Percentiles rank a stretch among this genome's conserved stretches.
These are phyloP conservation scores for Rambutsinella grinnellia DNA, from an alignment of 2,888 invertebrate species.

Conservation along the genomic window DNA sequence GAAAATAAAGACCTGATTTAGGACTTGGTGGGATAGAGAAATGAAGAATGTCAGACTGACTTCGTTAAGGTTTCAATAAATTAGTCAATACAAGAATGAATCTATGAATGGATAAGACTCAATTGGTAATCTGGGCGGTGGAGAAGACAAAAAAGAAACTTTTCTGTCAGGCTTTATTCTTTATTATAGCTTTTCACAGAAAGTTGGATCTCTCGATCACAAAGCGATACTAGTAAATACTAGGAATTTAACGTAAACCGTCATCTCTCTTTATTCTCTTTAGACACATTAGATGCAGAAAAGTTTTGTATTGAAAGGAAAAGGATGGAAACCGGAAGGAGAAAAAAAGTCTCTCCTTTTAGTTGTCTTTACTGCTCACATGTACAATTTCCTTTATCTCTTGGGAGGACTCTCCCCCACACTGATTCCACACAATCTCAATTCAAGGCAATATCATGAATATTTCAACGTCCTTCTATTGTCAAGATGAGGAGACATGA, in stretches of 20 bases:
- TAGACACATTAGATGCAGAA: not conserved
- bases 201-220: too few relatives aligned
- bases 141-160: not conserved
- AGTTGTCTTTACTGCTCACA: not conserved
- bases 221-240: too few relatives aligned
- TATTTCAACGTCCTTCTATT: constrained; percentile 38
- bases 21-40: constrained; percentile 1
- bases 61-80: constrained; percentile 4
- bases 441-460: constrained; percentile 23
- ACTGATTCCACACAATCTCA: constrained; percentile 12
- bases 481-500: constrained; percentile 26
- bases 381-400: constrained; percentile 8
- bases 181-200: not conserved
- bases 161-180: not conserved
- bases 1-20: constrained; percentile 7
- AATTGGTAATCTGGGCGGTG: constrained; percentile 15
- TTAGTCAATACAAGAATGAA: not conserved
- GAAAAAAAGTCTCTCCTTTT: not conserved
- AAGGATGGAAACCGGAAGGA: constrained; percentile 16
- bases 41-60: not conserved
- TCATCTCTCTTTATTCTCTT: not conserved
- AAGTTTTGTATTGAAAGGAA: not conserved
- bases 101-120: not conserved
- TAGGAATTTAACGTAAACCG: too few relatives aligned
- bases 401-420: constrained; percentile 10